Base-by-base conservation (phyloP, 2,888 invertebrate species). In the Pyrocoelia pectoralis region DNA sequence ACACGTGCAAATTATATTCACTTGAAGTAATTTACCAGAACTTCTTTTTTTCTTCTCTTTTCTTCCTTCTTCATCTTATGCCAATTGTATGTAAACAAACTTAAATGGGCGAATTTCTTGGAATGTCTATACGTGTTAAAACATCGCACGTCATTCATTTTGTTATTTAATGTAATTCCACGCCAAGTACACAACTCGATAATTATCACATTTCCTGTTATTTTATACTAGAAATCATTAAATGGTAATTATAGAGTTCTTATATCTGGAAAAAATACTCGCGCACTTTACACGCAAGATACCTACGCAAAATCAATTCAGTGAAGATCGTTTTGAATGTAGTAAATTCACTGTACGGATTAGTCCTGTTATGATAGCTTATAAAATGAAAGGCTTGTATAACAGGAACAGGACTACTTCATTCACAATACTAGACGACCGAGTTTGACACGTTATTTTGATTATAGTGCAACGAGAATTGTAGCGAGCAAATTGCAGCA, bases 181-280 rank as follows among this genome's bases (percentile, higher is more conserved):
- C n/a, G n/a, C n/a, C n/a, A n/a, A n/a, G n/a, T n/a, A n/a, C n/a
- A 28, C 50, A 50, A 19, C 28, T 24, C 29, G 56, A 57, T 62
- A 62, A 62, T 62, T 62, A 57, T 57, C 53, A 57, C 40, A 28
- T 62, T 62, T 62, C 62, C 62, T 62, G 62, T 57, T 62, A 62
- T 53, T 53, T 50, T 56, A 49, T 8, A 49, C 28, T 33, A 19
- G 24, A 24, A 50, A 38, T 57, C 48, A 46, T 43, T 46, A 56
- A 48, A 57, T 29, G 51, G 12, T 12, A 58, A 59, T 59, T 59
- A 53, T 13, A 58, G 24, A n/a, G 9, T 33, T 2, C n/a, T 24
- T 24, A 24, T 8, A 5, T 24, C n/a, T 6, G 2, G 9, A 33
- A n/a, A 33, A n/a, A n/a, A n/a, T n/a, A n/a, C n/a, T n/a, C 33